Evolutionary conservation across 2,797 vertebrate species (phyloP).

Genomic region (Molossus molossus): DNA sequence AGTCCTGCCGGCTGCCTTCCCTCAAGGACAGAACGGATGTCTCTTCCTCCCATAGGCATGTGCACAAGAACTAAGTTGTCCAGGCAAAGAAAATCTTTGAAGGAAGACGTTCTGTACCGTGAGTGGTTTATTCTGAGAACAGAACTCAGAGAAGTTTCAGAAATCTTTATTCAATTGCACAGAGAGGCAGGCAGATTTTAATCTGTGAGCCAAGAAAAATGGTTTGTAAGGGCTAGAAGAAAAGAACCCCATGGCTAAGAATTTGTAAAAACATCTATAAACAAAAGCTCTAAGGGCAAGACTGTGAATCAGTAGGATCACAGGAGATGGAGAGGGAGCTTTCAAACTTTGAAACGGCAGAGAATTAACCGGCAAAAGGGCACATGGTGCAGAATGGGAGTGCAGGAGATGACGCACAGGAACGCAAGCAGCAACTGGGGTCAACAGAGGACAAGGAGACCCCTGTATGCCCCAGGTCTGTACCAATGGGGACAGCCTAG

Average conservation of each 20-base stretch:
- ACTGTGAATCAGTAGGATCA: constrained; percentile 20
- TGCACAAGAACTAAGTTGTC: not conserved
- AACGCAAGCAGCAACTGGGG: not conserved
- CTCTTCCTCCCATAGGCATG: not conserved
- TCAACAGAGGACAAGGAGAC: not conserved
- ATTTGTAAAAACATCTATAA: constrained; percentile 66
- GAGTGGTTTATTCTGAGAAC: constrained; percentile 57
- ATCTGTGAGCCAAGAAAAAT: constrained; percentile 73
- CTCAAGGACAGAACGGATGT: constrained; percentile 12
- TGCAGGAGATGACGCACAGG: not conserved
- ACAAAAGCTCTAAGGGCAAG: constrained; percentile 63
- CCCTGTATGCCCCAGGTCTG: not conserved
- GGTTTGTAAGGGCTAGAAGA: constrained; percentile 62
- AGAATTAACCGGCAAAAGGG: not conserved
- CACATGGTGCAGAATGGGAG: not conserved
- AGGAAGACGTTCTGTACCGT: constrained; percentile 35
- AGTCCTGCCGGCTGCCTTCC: not conserved
- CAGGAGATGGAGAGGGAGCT: not conserved
- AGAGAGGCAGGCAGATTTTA: constrained; percentile 44
- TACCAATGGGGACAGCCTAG: not conserved
- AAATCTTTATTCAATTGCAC: constrained; percentile 64
- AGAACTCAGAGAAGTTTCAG: constrained; percentile 52
- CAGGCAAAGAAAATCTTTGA: constrained; percentile 28
- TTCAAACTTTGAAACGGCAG: not conserved
- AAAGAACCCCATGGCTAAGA: constrained; percentile 68